Conservation (phyloP, 2,888 invertebrate genomes). For the Neuroscelio doddi region DNA sequence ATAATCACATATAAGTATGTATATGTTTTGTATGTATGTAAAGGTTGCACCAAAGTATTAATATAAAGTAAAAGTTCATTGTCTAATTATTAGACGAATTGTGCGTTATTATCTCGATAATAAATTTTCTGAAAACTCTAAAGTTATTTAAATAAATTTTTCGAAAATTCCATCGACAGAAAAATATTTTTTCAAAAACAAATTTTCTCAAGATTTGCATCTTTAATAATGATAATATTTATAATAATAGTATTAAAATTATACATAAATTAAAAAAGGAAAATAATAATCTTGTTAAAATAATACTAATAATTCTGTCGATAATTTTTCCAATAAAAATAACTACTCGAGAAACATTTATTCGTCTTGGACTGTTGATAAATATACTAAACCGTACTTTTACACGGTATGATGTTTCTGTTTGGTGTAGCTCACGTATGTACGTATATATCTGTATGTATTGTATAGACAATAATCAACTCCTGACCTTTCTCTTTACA, state of each 20-base stretch:
- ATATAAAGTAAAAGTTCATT: too few species aligned
- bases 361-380: neutral
- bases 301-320: too few species aligned
- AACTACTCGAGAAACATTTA: neutral
- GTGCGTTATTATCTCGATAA: neutral
- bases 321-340: too few species aligned
- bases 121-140: too few species aligned
- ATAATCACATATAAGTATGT: neutral
- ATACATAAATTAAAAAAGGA: too few species aligned
- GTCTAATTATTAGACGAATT: neutral
- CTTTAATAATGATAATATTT: neutral
- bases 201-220: neutral
- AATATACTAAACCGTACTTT: neutral
- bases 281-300: too few species aligned
- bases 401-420: neutral
- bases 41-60: conserved; percentile 23
- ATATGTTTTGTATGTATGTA: conserved; percentile 22
- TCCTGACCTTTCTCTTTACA: conserved; percentile 53
- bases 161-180: too few species aligned
- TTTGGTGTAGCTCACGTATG: conserved; percentile 42
- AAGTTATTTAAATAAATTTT: too few species aligned
- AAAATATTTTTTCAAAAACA: neutral
- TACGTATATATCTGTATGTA: conserved; percentile 47
- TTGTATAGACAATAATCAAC: conserved; percentile 60
- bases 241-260: too few species aligned